Percentiles rank a stretch among this genome's conserved stretches.
Conservation (phyloP, 1,140 invertebrate genomes). For the Globodera ellingtonae region DNA sequence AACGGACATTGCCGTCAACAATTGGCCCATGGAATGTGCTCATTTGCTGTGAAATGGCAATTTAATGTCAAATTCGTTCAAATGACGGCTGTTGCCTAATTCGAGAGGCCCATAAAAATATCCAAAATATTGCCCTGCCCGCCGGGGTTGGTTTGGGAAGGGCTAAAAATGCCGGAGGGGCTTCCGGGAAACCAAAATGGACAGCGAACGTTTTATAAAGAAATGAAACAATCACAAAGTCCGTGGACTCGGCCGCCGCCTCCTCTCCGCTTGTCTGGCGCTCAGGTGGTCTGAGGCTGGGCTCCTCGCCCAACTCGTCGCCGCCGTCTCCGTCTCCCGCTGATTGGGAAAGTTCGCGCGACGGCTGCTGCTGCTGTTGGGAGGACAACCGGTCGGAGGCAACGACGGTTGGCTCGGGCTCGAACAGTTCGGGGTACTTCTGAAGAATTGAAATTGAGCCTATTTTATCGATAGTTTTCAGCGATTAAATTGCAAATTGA, state of each 20-base stretch:
- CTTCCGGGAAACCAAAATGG: too few species aligned
- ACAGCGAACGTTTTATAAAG: too few species aligned
- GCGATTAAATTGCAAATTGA: background rate
- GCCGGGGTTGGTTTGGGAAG: too few species aligned
- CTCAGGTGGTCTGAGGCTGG: background rate
- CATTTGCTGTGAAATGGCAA: too few species aligned
- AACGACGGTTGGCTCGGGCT: slow-evolving; percentile 23
- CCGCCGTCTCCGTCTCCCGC: slow-evolving; percentile 1
- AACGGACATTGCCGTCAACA: background rate
- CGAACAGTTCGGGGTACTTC: slow-evolving; percentile 55
- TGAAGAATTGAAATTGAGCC: slow-evolving; percentile 35
- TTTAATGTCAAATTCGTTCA: too few species aligned
- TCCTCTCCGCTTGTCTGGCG: background rate
- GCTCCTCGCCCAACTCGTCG: background rate
- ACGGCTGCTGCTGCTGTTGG: background rate
- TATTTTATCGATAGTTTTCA: background rate
- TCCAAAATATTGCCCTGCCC: too few species aligned
- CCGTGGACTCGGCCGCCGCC: background rate
- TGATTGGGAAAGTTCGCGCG: background rate
- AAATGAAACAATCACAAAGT: background rate
- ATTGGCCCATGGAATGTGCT: slow-evolving; percentile 25
- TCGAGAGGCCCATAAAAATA: too few species aligned
- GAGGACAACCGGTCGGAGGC: background rate
- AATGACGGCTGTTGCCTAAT: too few species aligned
- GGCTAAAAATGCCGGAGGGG: too few species aligned